Evolutionary conservation across 2,797 vertebrate genomes (phyloP).

Genomic region (Sebastes wilsoni): DNA sequence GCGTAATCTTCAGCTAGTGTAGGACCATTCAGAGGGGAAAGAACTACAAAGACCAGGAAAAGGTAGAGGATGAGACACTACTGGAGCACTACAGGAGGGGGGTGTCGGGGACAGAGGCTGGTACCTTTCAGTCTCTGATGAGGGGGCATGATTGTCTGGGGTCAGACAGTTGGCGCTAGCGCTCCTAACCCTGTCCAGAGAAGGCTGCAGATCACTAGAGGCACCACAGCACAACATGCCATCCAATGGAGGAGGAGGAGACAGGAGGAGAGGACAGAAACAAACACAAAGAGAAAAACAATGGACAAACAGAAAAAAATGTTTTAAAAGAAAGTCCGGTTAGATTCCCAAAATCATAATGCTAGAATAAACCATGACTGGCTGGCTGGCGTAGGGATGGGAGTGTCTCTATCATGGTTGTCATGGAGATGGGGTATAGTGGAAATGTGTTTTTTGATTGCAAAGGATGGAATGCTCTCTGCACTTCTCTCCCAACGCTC

Average conservation of each 20-base stretch:
- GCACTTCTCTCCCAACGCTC: not conserved
- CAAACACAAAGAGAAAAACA: slow-evolving; percentile 76
- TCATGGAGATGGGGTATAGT: slow-evolving; percentile 28
- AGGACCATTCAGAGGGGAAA: slow-evolving; percentile 25
- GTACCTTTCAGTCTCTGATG: slow-evolving; percentile 99
- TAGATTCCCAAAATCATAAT: slow-evolving; percentile 87
- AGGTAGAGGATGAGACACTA: slow-evolving; percentile 22
- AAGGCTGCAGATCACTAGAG: slow-evolving; percentile 98
- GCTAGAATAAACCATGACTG: slow-evolving; percentile 39
- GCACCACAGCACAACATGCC: slow-evolving; percentile 91
- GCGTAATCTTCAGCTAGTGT: not conserved
- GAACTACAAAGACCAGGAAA: slow-evolving; percentile 31
- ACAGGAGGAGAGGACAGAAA: slow-evolving; percentile 79
- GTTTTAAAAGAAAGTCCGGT: slow-evolving; percentile 83
- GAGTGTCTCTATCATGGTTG: not conserved
- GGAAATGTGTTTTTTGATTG: not conserved
- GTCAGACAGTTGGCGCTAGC: slow-evolving; percentile 99
- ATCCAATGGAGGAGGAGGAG: slow-evolving; percentile 92
- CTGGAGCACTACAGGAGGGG: slow-evolving; percentile 37
- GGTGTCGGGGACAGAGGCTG: slow-evolving; percentile 58
- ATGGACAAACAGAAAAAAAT: slow-evolving; percentile 75
- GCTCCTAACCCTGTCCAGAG: slow-evolving; percentile 99
- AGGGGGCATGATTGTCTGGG: slow-evolving; percentile 97
- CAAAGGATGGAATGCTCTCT: slow-evolving; percentile 11
- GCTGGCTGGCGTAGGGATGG: slow-evolving; percentile 16